phyloP scores from a whole-genome alignment of 2,888 invertebrate species.

The Drosophila emarginata region DNA sequence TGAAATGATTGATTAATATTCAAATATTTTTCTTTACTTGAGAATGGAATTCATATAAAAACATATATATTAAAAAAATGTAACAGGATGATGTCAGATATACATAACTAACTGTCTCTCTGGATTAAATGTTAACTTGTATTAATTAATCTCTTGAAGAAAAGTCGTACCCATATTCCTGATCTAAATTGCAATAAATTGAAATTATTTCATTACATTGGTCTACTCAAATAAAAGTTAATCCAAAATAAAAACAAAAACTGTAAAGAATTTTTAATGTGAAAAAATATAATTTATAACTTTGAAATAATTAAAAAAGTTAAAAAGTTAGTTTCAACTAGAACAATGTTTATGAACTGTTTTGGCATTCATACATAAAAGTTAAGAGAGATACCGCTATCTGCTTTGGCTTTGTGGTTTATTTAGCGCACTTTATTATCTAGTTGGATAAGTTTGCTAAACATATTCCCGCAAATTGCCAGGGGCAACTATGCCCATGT shows the following conservation, averaged over 20 bases:
- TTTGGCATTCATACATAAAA: background rate
- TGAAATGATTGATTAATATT: too few relatives aligned
- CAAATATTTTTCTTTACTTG: too few relatives aligned
- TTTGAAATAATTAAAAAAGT: background rate
- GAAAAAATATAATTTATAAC: background rate
- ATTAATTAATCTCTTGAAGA: too few relatives aligned
- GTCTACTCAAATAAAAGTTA: background rate
- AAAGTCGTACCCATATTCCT: too few relatives aligned
- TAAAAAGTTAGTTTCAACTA: background rate
- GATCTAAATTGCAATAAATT: too few relatives aligned
- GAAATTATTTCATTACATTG: too few relatives aligned
- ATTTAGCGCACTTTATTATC: conserved; percentile 1
- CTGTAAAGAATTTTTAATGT: background rate
- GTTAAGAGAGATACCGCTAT: background rate
- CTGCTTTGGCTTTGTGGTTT: background rate
- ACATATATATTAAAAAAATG: too few relatives aligned
- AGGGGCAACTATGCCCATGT: background rate
- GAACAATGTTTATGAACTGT: conserved; percentile 3
- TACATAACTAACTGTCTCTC: too few relatives aligned
- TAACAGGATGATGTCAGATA: too few relatives aligned
- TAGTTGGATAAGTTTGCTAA: background rate
- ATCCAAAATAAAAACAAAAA: background rate
- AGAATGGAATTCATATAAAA: too few relatives aligned
- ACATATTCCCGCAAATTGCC: background rate
- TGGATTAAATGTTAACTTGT: too few relatives aligned